A percentile compares a stretch with the other conserved stretches of the same genome.
Evolutionary conservation across 2,888 invertebrate genomes (phyloP).

Genomic region (Drosophila bunnanda): DNA sequence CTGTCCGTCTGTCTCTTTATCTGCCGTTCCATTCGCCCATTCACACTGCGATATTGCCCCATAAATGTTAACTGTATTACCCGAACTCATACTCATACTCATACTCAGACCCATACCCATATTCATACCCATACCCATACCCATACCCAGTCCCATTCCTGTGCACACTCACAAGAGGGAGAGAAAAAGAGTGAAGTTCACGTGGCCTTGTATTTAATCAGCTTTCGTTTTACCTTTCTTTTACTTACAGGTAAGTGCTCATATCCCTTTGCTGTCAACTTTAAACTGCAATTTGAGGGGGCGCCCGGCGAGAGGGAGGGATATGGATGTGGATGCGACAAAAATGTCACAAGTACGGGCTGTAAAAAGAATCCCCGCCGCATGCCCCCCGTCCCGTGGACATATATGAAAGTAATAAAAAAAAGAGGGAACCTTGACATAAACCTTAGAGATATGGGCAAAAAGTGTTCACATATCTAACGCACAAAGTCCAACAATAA

Average conservation of each 20-base stretch:
- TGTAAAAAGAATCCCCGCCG: constrained; percentile 27
- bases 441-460: constrained; percentile 76
- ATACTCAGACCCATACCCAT: background rate
- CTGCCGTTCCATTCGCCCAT: constrained; percentile 47
- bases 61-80: constrained; percentile 68
- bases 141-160: background rate
- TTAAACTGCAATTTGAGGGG: constrained; percentile 67
- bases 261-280: constrained; percentile 64
- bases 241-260: constrained; percentile 74
- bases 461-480: constrained; percentile 62
- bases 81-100: constrained; percentile 17
- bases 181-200: constrained; percentile 1
- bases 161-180: background rate
- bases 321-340: constrained; percentile 17
- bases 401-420: constrained; percentile 51
- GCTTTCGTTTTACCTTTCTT: constrained; percentile 59
- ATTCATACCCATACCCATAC: background rate
- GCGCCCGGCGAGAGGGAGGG: constrained; percentile 13
- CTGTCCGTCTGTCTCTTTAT: constrained; percentile 34
- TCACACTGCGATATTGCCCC: constrained; percentile 33
- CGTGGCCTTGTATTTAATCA: constrained; percentile 65
- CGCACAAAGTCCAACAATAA: constrained; percentile 71
- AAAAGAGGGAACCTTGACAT: constrained; percentile 69
- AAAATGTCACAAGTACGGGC: constrained; percentile 55
- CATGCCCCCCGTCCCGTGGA: constrained; percentile 9